These are phyloP conservation scores for Pammene fasciana DNA, from an alignment of 2,888 invertebrate genomes.

Conservation along the genomic window DNA sequence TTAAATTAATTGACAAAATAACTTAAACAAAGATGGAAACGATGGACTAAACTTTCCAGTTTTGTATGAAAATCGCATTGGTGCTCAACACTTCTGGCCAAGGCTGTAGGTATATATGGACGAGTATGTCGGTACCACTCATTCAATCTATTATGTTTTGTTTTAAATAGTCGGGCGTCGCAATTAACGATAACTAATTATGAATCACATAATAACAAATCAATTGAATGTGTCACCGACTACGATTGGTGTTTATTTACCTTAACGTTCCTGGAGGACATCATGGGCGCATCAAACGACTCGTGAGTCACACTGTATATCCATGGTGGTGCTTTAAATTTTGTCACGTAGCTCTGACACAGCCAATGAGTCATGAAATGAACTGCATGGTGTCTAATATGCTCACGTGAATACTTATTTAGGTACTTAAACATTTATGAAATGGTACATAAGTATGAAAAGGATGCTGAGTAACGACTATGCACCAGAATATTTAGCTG, in stretches of 20 bases:
- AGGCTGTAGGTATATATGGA: too few species aligned
- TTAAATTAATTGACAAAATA: too few species aligned
- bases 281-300: conserved; percentile 19
- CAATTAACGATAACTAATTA: conserved; percentile 6
- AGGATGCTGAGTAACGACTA: background rate
- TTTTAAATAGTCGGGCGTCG: background rate
- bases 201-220: conserved; percentile 24
- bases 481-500: too few species aligned
- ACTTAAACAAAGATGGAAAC: too few species aligned
- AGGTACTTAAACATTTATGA: conserved; percentile 2
- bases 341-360: conserved; percentile 45
- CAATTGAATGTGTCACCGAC: conserved; percentile 27
- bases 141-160: background rate
- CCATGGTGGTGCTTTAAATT: conserved; percentile 42
- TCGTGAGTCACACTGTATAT: conserved; percentile 32
- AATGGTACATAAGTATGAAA: background rate
- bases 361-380: conserved; percentile 41
- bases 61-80: too few species aligned
- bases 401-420: conserved; percentile 15
- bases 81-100: too few species aligned
- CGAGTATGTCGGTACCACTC: too few species aligned
- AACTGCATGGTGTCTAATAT: conserved; percentile 2
- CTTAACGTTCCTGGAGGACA: conserved; percentile 23
- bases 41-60: too few species aligned
- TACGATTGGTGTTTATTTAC: conserved; percentile 28